Base-by-base conservation (phyloP, 2,113 vertebrate genomes). In the Leucosticte australis region DNA sequence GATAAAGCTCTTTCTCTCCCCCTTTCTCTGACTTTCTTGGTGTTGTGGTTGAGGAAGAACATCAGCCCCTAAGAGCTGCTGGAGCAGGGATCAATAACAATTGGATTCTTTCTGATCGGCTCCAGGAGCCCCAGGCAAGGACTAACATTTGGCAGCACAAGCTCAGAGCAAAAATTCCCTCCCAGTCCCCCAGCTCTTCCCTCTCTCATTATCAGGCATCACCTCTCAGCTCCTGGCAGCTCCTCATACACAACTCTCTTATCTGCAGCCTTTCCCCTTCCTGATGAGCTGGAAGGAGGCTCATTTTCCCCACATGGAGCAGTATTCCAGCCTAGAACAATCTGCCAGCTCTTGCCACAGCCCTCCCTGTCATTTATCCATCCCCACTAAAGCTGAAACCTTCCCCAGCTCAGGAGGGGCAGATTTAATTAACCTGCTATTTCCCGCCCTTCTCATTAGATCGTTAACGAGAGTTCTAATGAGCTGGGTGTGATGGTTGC, bases 201-300 rank as follows among this genome's bases (percentile, higher is more conserved):
- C 78, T 83, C 85, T 63, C 80, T 96, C 92, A 83, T 95, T 95
- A 92, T 77, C 83, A 88, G 83, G 47, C 79, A 83, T 90, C 88
- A 87, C 55, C 86, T 92, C 62, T 23, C 88, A 69, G 64, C 94
- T 92, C 71, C 91, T 95, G 94, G 91, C 95, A 95, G 90, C 86
- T 87, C 64, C 83, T 92, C 84, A 78, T 80, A 77, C 75, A 41
- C 2, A 10, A 6, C 68, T 85, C 81, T 94, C 87, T 94, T 60
- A 75, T 95, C 91, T 87, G 2, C 16, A 83, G 67, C 75, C 87
- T 89, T 73, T 92, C 30, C 59, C 42, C 42, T 84, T 86, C 59
- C 77, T 37, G 84, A 83, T 53, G 83, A 94, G 57, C 39, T 41
- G 87, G 65, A 75, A 87, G 70, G 55, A 67, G 81, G 71, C 77